A percentile compares a stretch with the other conserved stretches of the same genome.
Conservation (phyloP, 2,888 invertebrate genomes). For the Netelia melanura region DNA sequence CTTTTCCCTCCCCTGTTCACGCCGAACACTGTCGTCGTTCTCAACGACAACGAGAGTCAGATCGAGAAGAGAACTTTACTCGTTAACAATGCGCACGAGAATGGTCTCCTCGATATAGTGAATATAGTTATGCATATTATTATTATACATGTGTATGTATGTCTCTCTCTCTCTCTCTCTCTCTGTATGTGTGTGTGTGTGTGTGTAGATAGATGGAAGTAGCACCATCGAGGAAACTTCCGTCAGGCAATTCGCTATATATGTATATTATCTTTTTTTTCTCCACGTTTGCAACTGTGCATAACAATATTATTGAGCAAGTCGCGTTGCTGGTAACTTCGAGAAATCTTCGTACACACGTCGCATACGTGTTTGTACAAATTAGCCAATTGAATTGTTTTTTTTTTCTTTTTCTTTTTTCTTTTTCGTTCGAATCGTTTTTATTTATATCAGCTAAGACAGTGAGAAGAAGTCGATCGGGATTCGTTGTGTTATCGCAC, state of each 20-base stretch:
- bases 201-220: background rate
- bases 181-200: background rate
- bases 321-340: background rate
- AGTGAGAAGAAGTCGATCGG: background rate
- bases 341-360: background rate
- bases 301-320: background rate
- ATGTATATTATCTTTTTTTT: background rate
- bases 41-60: slow-evolving; percentile 67
- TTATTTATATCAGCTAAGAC: slow-evolving; percentile 21
- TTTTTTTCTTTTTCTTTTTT: background rate
- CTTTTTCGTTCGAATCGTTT: background rate
- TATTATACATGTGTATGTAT: background rate
- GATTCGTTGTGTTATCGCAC: slow-evolving; percentile 39
- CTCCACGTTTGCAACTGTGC: background rate
- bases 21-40: slow-evolving; percentile 19
- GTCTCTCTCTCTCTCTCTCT: background rate
- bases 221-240: background rate
- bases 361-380: slow-evolving; percentile 13
- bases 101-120: slow-evolving; percentile 9
- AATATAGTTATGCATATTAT: slow-evolving; percentile 1
- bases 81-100: slow-evolving; percentile 62
- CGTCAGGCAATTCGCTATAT: background rate
- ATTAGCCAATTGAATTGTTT: background rate
- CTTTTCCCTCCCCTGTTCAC: background rate
- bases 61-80: slow-evolving; percentile 67